A percentile compares a stretch with the other conserved stretches of the same genome.
phyloP scores from a whole-genome alignment of 2,113 vertebrate genomes.

The Nothobranchius furzeri region DNA sequence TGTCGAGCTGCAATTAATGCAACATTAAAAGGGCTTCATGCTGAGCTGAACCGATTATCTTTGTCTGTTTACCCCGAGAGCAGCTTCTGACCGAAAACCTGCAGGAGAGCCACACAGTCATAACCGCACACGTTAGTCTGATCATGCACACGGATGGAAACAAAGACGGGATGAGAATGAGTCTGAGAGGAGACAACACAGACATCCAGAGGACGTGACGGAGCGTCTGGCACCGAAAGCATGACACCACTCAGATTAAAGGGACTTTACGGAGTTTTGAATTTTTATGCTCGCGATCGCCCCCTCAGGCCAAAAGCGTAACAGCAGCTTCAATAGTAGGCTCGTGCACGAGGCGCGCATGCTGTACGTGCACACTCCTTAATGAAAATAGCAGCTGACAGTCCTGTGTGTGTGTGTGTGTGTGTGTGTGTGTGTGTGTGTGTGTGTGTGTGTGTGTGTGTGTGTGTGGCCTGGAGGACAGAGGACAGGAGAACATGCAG shows the following conservation, averaged over 20 bases:
- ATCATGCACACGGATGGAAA: constrained; percentile 35
- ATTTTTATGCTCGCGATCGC: too few species aligned
- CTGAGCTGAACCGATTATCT: constrained; percentile 42
- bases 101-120: constrained; percentile 38
- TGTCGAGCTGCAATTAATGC: constrained; percentile 44
- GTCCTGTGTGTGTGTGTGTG: too few species aligned
- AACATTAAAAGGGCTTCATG: constrained; percentile 47
- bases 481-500: too few species aligned
- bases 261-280: too few species aligned
- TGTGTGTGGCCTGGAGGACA: too few species aligned
- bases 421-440: too few species aligned
- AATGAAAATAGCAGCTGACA: too few species aligned
- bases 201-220: constrained; percentile 20
- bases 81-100: constrained; percentile 32
- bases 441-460: too few species aligned
- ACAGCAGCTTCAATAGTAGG: too few species aligned
- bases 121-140: constrained; percentile 7
- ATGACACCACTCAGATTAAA: constrained; percentile 38
- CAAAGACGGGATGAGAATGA: constrained; percentile 24
- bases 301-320: too few species aligned
- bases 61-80: constrained; percentile 50
- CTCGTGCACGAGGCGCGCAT: too few species aligned
- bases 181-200: constrained; percentile 25
- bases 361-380: too few species aligned
- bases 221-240: constrained; percentile 48